Base-by-base conservation (phyloP, 2,113 vertebrate genomes). In the Periophthalmus modestus region DNA sequence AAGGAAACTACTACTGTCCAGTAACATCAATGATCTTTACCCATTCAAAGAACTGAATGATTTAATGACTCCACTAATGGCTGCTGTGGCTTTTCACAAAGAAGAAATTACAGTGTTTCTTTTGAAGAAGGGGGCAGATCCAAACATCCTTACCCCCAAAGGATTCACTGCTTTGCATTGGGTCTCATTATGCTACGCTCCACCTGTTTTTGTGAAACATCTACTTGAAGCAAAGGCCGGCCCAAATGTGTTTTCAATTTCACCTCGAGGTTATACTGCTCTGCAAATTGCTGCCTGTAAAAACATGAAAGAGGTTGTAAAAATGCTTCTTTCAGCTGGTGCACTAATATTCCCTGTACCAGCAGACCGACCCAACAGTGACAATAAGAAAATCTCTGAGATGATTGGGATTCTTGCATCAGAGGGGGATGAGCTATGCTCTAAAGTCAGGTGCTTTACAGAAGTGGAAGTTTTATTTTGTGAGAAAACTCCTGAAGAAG, bases 191-290 rank as follows among this genome's bases (percentile, higher is more conserved):
- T 16, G 5, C 12, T 58, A 62, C 0, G 80, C 80, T 19, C 74
- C 79, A 14, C 0, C 72, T 63, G 0, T 0, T 62, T 80, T 90
- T 72, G 69, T 78, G 34, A 24, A 18, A 18, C 72, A 65, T 28
- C 62, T 92, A 7, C 70, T 91, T 19, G 21, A 72, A 52, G 79
- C 74, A 43, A 82, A 86, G 0, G 88, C 89, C 28, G 0, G 87
- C 65, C 3, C 5, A 79, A 19, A 88, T 54, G 68, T 50, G 48
- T n/a, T n/a, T n/a, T 1, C n/a, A n/a, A 0, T 0, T 21, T 0
- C 0, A 15, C 3, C 7, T 0, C 9, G 15, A 0, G 50, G 0
- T 14, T 0, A 0, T 15, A 69, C 77, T 63, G 82, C 89, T 12
- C 12, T 91, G 23, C 84, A 88, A 0, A 7, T 1, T 24, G 89